phyloP scores from a whole-genome alignment of 2,797 vertebrate species.

The Bufotes viridis region DNA sequence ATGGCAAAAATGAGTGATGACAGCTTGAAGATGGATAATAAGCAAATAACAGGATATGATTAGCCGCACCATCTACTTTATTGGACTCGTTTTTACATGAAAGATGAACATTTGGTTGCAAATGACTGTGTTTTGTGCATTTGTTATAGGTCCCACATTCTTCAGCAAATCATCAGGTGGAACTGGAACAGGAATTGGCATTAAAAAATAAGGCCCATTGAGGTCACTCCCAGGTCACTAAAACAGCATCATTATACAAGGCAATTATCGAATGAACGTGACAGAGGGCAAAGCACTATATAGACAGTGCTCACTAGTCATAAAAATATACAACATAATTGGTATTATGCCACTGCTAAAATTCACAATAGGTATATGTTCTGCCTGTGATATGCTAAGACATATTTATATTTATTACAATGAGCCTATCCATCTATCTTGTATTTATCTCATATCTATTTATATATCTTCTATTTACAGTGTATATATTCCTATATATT shows the following conservation, averaged over 20 bases:
- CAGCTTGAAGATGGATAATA: not conserved
- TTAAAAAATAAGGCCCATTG: conserved; percentile 20
- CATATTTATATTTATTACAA: not conserved
- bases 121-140: not conserved
- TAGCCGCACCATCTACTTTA: not conserved
- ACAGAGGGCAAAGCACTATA: conserved; percentile 10
- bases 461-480: too few species aligned
- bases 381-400: not conserved
- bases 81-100: not conserved
- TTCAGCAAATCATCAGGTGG: conserved; percentile 22
- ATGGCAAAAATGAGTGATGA: not conserved
- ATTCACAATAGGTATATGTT: not conserved
- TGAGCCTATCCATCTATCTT: not conserved
- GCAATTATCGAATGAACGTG: conserved; percentile 32
- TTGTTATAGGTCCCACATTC: not conserved
- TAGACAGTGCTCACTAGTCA: conserved; percentile 2
- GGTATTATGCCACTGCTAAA: not conserved
- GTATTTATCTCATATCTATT: too few species aligned
- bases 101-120: not conserved
- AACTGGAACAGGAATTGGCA: conserved; percentile 12
- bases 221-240: conserved; percentile 6
- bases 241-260: conserved; percentile 4
- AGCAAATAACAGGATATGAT: conserved; percentile 24
- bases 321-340: not conserved
- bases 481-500: too few species aligned